Base-by-base conservation (phyloP, 2,888 invertebrate genomes). In the Drosophila quinaria region DNA sequence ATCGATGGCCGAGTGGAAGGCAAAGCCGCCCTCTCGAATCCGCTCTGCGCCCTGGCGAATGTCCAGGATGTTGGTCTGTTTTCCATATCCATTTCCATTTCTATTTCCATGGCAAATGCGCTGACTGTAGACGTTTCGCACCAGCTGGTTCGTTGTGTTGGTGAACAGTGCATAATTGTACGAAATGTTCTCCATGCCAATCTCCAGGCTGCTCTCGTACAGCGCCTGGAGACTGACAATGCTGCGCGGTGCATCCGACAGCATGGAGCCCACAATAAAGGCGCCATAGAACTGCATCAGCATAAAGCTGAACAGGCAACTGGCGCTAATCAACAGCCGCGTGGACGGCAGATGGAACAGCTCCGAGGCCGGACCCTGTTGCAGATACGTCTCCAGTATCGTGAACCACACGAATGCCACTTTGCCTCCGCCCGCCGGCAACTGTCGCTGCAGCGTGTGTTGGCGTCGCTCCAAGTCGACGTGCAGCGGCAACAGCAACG, bases 201-300 rank as follows among this genome's bases (percentile, higher is more conserved):
- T 70, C 33, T 82, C 90, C 58, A 92, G 62, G 47, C 68, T 83
- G 62, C 92, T 92, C 4, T 89, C 89, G 63, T 81, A 89, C 39
- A 92, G 70, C 4, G 91, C 88, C 47, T 66, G 63, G 54, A 91
- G 63, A 50, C 68, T 90, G 46, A 90, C 82, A 58, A 92, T 91
- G 58, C 59, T 91, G 61, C 91, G 86, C 4, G 91, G 85, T 39
- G 77, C 61, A 33, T 84, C 88, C 42, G 92, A 87, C 25, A 92
- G 75, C 42, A 92, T 63, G 2, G 91, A 92, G 50, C 91, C 91
- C 51, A 92, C 92, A 72, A 92, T 92, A 64, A 88, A 92, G 59
- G 92, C 92, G 5, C 89, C 89, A 70, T 92, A 92, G 71, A 92
- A 92, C 71, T 92, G 92, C 87, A 91, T 83, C 63, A 92, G 67